phyloP scores from a whole-genome alignment of 2,113 vertebrate genomes.

The Antechinus stuartii region DNA sequence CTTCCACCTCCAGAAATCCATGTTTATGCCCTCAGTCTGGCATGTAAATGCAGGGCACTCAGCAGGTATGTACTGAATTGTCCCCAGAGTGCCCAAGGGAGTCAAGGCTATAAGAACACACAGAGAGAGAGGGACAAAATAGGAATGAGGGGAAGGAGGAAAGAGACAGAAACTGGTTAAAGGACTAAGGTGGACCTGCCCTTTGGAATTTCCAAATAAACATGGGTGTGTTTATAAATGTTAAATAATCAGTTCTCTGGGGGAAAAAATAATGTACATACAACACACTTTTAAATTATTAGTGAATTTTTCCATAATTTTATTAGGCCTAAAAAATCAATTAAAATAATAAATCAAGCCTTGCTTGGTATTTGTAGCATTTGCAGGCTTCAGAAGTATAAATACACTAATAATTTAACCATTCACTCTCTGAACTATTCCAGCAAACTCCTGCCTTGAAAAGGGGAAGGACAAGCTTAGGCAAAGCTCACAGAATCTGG shows the following conservation, averaged over 20 bases:
- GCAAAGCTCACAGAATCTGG: background rate
- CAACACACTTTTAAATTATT: no score
- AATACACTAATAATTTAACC: no score
- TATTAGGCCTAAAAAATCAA: no score
- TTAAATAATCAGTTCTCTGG: no score
- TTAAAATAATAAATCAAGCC: no score
- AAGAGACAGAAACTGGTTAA: fast-evolving
- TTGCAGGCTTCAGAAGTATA: no score
- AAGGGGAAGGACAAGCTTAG: background rate
- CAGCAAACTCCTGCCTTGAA: background rate
- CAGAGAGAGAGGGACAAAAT: fast-evolving
- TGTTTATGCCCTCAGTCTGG: fast-evolving
- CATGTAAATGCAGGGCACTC: background rate
- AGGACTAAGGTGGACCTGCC: fast-evolving
- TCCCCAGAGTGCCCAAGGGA: fast-evolving
- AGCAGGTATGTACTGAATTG: background rate
- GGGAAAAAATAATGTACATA: no score
- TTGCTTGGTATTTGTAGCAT: no score
- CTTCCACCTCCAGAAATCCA: background rate
- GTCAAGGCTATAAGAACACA: fast-evolving
- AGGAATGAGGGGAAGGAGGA: background rate
- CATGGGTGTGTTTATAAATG: no score
- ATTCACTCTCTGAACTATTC: no score
- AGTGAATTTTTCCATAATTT: no score
- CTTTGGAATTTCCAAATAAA: background rate